Percentiles rank a stretch among this genome's conserved stretches.
Evolutionary conservation across 2,888 invertebrate genomes (phyloP).

Genomic region (Chrysodeixis includens): DNA sequence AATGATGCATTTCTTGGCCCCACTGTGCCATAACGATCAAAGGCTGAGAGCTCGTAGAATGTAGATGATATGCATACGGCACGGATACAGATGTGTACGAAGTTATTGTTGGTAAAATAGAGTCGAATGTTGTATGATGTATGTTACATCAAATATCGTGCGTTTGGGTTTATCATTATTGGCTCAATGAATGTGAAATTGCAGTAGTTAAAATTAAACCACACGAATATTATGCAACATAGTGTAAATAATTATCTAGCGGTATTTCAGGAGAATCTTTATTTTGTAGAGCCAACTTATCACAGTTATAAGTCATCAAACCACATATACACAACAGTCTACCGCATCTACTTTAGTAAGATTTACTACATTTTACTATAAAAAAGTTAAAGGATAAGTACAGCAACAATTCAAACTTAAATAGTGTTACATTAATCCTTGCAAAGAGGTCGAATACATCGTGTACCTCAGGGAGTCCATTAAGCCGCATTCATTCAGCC

Average conservation of each 20-base stretch:
- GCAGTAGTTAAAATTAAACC: too few relatives aligned
- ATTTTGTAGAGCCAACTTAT: too few relatives aligned
- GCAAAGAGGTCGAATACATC: conserved; percentile 3
- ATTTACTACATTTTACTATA: background rate
- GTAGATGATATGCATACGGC: conserved; percentile 22
- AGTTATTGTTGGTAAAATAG: background rate
- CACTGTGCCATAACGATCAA: conserved; percentile 34
- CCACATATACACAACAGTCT: too few relatives aligned
- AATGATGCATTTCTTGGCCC: conserved; percentile 47
- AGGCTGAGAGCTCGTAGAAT: conserved; percentile 10
- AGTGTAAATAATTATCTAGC: too few relatives aligned
- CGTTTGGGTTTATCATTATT: too few relatives aligned
- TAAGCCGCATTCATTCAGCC: conserved; percentile 2
- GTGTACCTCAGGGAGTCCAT: background rate
- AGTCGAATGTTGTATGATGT: too few relatives aligned
- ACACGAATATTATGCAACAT: too few relatives aligned
- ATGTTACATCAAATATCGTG: too few relatives aligned
- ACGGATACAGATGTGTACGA: background rate
- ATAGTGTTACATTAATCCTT: background rate
- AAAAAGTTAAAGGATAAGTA: background rate
- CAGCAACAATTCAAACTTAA: background rate
- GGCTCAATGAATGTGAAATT: too few relatives aligned
- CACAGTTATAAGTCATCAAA: too few relatives aligned
- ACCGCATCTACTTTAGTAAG: too few relatives aligned
- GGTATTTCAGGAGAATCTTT: too few relatives aligned